Evolutionary conservation across 2,797 vertebrate genomes (phyloP), one percentile per base, ranked within the genome.

Genomic region (Artibeus lituratus): DNA sequence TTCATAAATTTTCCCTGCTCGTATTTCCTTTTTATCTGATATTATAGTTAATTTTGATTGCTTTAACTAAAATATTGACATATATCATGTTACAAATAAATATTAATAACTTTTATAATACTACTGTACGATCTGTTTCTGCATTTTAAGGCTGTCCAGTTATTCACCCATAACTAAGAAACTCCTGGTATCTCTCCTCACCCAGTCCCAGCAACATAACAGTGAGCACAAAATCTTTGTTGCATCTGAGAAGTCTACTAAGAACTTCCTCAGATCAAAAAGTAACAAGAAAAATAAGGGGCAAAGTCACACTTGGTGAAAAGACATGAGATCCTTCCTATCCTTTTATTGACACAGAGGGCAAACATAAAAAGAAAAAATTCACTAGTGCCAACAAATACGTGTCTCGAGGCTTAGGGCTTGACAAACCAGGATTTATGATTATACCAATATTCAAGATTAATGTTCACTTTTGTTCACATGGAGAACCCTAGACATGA

Each of bases 281-380:
- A 97, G 44, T 29, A 94, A 29, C 74, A 87, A 76, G 72, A 91
- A 93, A 97, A 97, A 90, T 90, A 96, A 88, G 93, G 81, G 73
- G 55, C 44, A 83, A 88, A 96, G 74, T 92, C 35, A 94, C 22
- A 92, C n/a, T 89, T 82, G 69, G 35, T 65, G 67, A 93, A 92
- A 95, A 96, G 29, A 67, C 15, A 32, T 9, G 21, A 92, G 22
- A 81, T 81, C 72, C 55, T 78, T 96, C 39, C 67, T 3, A 55
- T 90, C 47, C 65, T 84, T 69, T 94, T 15, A 62, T 62, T 32
- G 59, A 62, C 72, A 80, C 78, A 95, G 91, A 92, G 65, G 81
- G 35, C 15, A 96, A 81, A 85, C 37, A 74, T 85, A 47, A 90
- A 87, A 90, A 93, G 86, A 65, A 86, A 95, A 88, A 77, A 76